Evolutionary conservation across 2,113 vertebrate species (phyloP), one percentile per base, ranked within the genome.

Genomic region (Odobenus rosmarus): DNA sequence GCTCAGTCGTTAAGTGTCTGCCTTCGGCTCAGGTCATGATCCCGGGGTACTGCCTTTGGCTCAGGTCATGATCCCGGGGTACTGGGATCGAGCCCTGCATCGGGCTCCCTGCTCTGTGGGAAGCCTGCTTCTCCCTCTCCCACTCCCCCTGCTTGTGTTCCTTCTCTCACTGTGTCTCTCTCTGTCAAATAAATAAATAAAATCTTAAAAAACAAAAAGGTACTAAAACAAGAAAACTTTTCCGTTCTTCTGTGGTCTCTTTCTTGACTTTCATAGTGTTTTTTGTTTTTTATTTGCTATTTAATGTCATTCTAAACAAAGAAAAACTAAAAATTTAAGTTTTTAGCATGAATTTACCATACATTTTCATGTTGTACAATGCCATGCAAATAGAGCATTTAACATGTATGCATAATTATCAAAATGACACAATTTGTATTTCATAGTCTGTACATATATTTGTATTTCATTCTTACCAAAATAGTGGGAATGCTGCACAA

Each of bases 281-380:
- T 88, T 88, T 69, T 69, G 64, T n/a, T n/a, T 69, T 64, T 72
- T 42, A 87, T 88, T 96, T 97, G 18, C 9, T 81, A n/a, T n/a
- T 91, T 74, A 95, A 84, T 82, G 19, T 64, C n/a, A 77, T 97
- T 86, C 39, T 90, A 90, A 93, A 28, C 46, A 82, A 90, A 83
- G 8, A 55, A 90, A 74, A 93, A 46, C 39, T 64, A 49, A 77
- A 46, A 92, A 15, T 87, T 79, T 82, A 33, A 49, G 18, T 82
- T 64, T 69, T 87, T 93, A 64, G 26, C 21, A 61, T 90, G 36
- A 81, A 46, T 91, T 95, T 91, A 71, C 26, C 7, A 59, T 91
- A 64, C 3, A 39, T 81, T 39, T 76, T 95, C 24, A 61, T 93
- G 57, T 80, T 51, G 49, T 71, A 39, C 15, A 88, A 88, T 23